Evolutionary conservation across 2,113 vertebrate species (phyloP).

Genomic region (Oncorhynchus mykiss): DNA sequence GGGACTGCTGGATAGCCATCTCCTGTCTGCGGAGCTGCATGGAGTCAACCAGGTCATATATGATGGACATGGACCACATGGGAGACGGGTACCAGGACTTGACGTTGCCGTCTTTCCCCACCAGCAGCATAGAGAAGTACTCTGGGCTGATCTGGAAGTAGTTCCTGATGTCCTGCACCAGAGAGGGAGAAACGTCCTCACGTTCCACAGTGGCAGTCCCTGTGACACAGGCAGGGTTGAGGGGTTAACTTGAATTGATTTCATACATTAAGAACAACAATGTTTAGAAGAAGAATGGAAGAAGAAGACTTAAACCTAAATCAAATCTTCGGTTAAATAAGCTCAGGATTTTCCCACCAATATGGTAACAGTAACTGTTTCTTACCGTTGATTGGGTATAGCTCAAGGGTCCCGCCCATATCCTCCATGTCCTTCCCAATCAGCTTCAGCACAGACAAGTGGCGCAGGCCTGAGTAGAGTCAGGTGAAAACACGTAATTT

Average conservation of each 20-base stretch:
- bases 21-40: conserved; percentile 90
- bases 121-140: conserved; percentile 90
- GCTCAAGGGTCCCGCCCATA: conserved; percentile 79
- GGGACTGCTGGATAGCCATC: conserved; percentile 88
- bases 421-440: conserved; percentile 77
- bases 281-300: no score
- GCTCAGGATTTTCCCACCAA: no score
- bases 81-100: conserved; percentile 92
- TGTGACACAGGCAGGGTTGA: conserved; percentile 41
- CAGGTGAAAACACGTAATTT: not conserved
- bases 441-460: conserved; percentile 84
- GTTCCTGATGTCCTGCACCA: conserved; percentile 85
- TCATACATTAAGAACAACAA: no score
- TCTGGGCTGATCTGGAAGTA: conserved; percentile 89
- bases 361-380: not conserved
- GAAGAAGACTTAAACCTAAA: no score
- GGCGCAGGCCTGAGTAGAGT: conserved; percentile 78
- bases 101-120: conserved; percentile 90
- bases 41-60: conserved; percentile 88
- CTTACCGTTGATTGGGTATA: conserved; percentile 90
- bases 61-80: conserved; percentile 89
- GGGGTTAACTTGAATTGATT: no score
- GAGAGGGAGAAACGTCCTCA: conserved; percentile 79
- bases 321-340: no score
- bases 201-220: conserved; percentile 82